Evolutionary conservation across 2,888 invertebrate genomes (phyloP).

Genomic region (Pharmacophagus antenor): DNA sequence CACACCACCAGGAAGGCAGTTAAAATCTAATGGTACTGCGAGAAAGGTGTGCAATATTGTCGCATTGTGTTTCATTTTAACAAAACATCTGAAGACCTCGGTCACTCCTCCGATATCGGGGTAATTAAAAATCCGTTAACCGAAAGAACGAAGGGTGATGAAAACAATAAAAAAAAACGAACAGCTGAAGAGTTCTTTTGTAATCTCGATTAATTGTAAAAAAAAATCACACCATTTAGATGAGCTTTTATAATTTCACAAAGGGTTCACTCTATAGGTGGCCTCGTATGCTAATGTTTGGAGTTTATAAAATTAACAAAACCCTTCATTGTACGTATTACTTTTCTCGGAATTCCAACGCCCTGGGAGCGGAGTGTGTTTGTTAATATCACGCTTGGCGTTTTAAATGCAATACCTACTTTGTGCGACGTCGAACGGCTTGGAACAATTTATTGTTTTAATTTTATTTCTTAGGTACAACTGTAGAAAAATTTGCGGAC

Average conservation of each 20-base stretch:
- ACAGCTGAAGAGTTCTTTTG: conserved; percentile 10
- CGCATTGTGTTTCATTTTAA: background rate
- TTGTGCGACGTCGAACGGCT: too few species aligned
- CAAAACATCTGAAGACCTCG: background rate
- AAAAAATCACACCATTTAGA: conserved; percentile 7
- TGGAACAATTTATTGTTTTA: too few species aligned
- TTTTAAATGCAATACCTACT: too few species aligned
- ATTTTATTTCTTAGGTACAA: too few species aligned
- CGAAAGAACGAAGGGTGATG: conserved; percentile 5
- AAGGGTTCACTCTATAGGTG: conserved; percentile 2
- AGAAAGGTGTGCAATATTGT: too few species aligned
- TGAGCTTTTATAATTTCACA: background rate
- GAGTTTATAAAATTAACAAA: background rate
- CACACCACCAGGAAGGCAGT: too few species aligned
- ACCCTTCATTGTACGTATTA: background rate
- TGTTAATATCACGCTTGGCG: too few species aligned
- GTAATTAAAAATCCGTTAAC: conserved; percentile 21
- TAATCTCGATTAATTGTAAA: conserved; percentile 7
- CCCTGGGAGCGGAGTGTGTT: too few species aligned
- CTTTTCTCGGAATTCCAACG: background rate
- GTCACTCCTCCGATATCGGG: conserved; percentile 7
- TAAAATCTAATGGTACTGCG: too few species aligned
- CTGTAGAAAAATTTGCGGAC: too few species aligned
- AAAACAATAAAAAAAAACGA: background rate
- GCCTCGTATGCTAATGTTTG: background rate